Evolutionary conservation across 1,140 invertebrate genomes (phyloP).

Genomic region (Choristoneura fumiferana): DNA sequence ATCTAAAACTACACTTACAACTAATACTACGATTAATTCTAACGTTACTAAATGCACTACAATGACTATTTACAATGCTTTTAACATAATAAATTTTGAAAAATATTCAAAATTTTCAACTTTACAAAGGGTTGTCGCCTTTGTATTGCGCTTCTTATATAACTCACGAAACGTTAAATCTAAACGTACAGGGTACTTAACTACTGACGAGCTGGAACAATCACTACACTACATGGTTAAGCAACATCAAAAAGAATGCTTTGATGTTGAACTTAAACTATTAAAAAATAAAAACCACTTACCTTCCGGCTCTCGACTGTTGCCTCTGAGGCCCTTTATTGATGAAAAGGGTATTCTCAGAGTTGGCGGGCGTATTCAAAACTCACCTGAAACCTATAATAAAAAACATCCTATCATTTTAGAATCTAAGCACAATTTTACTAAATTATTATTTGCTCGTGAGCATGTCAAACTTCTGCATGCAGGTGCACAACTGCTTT

Average conservation of each 20-base stretch:
- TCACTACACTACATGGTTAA: constrained; percentile 12
- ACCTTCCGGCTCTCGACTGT: constrained; percentile 20
- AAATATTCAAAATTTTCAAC: constrained; percentile 19
- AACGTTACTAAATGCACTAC: too few relatives aligned
- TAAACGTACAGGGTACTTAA: constrained; percentile 6
- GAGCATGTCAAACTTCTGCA: constrained; percentile 28
- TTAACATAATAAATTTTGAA: constrained; percentile 13
- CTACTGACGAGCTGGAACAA: neutral
- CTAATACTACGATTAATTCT: too few relatives aligned
- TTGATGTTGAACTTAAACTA: constrained; percentile 23
- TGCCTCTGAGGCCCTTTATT: constrained; percentile 26
- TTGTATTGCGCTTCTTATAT: constrained; percentile 6
- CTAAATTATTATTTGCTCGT: constrained; percentile 29
- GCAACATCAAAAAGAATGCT: constrained; percentile 23
- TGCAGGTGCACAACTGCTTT: constrained; percentile 26
- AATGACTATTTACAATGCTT: neutral
- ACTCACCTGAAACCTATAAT: constrained; percentile 22
- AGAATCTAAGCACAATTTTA: constrained; percentile 28
- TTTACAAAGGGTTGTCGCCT: neutral
- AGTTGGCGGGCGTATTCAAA: constrained; percentile 30
- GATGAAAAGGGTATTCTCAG: constrained; percentile 23
- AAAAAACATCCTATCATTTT: constrained; percentile 31
- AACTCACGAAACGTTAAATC: neutral
- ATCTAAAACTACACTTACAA: neutral
- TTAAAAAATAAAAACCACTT: constrained; percentile 26